Evolutionary conservation across 2,888 invertebrate genomes (phyloP).

Genomic region (Conops quadrifasciatus): DNA sequence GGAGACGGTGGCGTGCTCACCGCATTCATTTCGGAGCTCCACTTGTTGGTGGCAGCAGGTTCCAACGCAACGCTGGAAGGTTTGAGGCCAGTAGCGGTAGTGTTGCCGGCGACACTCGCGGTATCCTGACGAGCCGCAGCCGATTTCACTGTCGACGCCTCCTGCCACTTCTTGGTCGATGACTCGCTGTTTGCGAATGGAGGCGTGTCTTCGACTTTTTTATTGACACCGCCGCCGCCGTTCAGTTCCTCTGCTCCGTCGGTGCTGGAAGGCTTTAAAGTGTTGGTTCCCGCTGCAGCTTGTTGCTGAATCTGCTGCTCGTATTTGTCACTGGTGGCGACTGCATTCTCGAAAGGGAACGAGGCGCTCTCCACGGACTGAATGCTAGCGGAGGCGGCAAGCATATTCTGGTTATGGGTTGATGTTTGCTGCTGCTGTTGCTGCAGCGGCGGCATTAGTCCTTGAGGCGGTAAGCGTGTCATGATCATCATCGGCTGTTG

Average conservation of each 20-base stretch:
- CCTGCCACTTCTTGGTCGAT: conserved; percentile 21
- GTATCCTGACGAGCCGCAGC: not conserved
- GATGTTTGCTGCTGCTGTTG: conserved; percentile 43
- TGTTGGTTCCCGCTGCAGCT: conserved; percentile 44
- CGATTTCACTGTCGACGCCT: conserved; percentile 6
- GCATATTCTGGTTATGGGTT: conserved; percentile 31
- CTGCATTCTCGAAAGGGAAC: conserved; percentile 53
- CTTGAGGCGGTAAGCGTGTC: conserved; percentile 50
- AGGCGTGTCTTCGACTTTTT: conserved; percentile 23
- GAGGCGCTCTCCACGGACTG: not conserved
- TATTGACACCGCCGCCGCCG: conserved; percentile 35
- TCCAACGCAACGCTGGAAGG: conserved; percentile 31
- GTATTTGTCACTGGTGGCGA: conserved; percentile 47
- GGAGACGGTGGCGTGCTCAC: conserved; percentile 42
- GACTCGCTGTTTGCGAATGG: conserved; percentile 7
- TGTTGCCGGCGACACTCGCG: conserved; percentile 31
- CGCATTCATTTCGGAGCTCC: conserved; percentile 61
- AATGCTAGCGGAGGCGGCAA: conserved; percentile 12
- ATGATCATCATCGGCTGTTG: conserved; percentile 54
- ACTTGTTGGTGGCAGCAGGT: conserved; percentile 52
- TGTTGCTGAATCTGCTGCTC: conserved; percentile 58
- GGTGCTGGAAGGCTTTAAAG: conserved; percentile 34
- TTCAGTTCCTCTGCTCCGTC: conserved; percentile 28
- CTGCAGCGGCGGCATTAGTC: conserved; percentile 38
- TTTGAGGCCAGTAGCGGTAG: conserved; percentile 7